phyloP scores from a whole-genome alignment of 2,888 invertebrate genomes.

The Himalopsyche tibetana region DNA sequence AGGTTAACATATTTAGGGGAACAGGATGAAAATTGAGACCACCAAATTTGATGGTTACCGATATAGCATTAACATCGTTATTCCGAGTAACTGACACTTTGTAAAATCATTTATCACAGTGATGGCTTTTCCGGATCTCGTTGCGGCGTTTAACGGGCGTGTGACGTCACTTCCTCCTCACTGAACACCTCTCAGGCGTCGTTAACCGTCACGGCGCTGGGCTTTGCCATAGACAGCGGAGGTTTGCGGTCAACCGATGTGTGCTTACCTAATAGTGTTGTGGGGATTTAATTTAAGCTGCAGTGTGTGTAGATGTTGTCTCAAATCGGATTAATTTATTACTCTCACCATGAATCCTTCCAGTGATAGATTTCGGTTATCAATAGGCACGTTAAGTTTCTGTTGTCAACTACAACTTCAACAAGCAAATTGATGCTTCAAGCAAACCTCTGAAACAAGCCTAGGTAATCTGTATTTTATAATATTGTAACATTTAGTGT shows the following conservation, averaged over 20 bases:
- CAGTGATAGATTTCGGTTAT: too few species aligned
- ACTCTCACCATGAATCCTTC: background rate
- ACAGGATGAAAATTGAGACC: too few species aligned
- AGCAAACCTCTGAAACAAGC: too few species aligned
- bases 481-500: too few species aligned
- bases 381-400: too few species aligned
- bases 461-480: too few species aligned
- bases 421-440: too few species aligned
- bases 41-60: background rate
- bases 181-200: conserved; percentile 44
- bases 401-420: too few species aligned
- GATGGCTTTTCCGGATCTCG: conserved; percentile 50
- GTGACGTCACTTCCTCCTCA: conserved; percentile 47
- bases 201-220: conserved; percentile 11
- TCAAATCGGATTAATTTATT: background rate
- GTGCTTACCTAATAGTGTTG: conserved; percentile 37
- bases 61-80: background rate
- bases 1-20: too few species aligned
- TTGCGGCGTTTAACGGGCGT: conserved; percentile 44
- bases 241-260: conserved; percentile 42
- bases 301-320: background rate
- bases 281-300: conserved; percentile 39
- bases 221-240: conserved; percentile 19
- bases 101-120: conserved; percentile 37
- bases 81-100: conserved; percentile 16